Evolutionary conservation across 2,797 vertebrate genomes (phyloP).

Genomic region (Centroberyx gerrardi): DNA sequence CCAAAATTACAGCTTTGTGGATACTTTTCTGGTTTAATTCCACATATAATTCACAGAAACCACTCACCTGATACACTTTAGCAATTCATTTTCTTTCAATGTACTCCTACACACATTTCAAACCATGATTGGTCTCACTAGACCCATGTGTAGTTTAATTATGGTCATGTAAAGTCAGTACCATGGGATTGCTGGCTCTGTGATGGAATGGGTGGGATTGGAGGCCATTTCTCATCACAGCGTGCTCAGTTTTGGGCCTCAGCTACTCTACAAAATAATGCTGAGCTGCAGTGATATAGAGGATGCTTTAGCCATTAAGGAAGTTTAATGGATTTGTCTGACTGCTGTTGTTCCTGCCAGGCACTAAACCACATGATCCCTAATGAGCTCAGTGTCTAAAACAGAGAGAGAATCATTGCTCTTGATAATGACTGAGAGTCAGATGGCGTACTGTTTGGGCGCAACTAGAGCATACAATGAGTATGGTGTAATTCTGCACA

Average conservation of each 20-base stretch:
- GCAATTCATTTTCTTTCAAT: background rate
- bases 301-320: slow-evolving; percentile 11
- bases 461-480: slow-evolving; percentile 12
- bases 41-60: background rate
- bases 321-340: slow-evolving; percentile 36
- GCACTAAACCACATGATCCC: slow-evolving; percentile 26
- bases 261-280: slow-evolving; percentile 8
- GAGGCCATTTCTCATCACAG: slow-evolving; percentile 9
- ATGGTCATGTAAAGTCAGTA: slow-evolving; percentile 21
- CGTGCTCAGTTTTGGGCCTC: background rate
- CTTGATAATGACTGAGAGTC: slow-evolving; percentile 22
- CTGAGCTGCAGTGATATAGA: background rate
- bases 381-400: slow-evolving; percentile 31
- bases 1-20: background rate
- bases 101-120: slow-evolving; percentile 6
- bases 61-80: background rate
- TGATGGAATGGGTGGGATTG: background rate
- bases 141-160: slow-evolving; percentile 8
- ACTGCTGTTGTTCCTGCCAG: slow-evolving; percentile 37
- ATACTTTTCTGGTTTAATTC: background rate
- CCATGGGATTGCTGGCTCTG: background rate
- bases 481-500: background rate
- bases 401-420: slow-evolving; percentile 9
- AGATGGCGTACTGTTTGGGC: slow-evolving; percentile 4
- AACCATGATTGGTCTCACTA: slow-evolving; percentile 8